Percentiles rank a stretch among this genome's conserved stretches.
Evolutionary conservation across 2,113 vertebrate genomes (phyloP).

Genomic region (Dasyurus viverrinus): DNA sequence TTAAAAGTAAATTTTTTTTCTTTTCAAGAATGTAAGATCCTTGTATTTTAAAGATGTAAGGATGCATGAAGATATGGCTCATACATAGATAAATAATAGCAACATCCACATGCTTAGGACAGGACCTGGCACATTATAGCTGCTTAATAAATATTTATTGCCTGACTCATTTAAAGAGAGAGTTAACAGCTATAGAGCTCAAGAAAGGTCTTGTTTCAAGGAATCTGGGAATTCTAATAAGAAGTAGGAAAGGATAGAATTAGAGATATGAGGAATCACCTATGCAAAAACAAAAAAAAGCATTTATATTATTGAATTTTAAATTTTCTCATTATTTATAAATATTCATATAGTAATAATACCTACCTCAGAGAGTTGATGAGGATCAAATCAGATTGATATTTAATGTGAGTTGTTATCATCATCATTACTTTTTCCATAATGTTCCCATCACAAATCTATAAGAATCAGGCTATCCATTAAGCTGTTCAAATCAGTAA

Average conservation of each 20-base stretch:
- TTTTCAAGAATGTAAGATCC: background rate
- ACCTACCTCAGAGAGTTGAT: background rate
- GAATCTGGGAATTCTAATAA: background rate
- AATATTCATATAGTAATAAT: background rate
- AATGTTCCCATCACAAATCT: background rate
- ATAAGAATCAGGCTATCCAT: background rate
- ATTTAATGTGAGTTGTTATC: background rate
- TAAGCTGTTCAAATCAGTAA: background rate
- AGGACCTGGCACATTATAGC: background rate
- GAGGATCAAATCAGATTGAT: background rate
- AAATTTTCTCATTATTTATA: background rate
- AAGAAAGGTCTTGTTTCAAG: background rate
- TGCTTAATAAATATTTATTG: background rate
- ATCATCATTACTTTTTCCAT: background rate
- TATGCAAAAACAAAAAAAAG: background rate
- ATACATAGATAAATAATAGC: background rate
- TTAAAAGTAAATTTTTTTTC: background rate
- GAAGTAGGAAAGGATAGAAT: background rate
- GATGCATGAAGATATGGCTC: background rate
- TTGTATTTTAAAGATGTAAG: background rate
- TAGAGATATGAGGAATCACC: background rate
- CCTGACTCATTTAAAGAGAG: background rate
- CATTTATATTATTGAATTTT: background rate
- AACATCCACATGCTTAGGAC: background rate
- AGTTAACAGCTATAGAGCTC: background rate